Percentiles rank a stretch among this genome's conserved stretches.
Evolutionary conservation across 2,797 vertebrate species (phyloP).

Genomic region (Takifugu rubripes): DNA sequence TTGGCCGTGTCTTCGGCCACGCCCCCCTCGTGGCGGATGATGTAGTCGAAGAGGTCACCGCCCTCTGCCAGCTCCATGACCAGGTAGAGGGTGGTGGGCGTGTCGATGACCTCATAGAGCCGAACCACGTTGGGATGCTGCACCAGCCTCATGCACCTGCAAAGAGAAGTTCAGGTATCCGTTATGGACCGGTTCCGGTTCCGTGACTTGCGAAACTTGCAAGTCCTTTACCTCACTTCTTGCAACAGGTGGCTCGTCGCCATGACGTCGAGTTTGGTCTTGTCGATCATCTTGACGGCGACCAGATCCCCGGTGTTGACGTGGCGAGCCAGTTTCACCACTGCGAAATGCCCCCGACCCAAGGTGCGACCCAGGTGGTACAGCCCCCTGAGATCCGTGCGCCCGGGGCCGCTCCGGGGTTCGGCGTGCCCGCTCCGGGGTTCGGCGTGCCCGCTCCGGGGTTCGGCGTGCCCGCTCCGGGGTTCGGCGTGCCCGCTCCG

Average conservation of each 20-base stretch:
- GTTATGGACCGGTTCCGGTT: neutral
- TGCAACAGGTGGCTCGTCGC: slow-evolving; percentile 84
- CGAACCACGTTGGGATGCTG: slow-evolving; percentile 89
- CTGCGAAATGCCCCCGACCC: slow-evolving; percentile 86
- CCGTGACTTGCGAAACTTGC: too few species aligned
- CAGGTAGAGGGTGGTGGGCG: slow-evolving; percentile 85
- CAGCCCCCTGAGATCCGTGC: slow-evolving; percentile 77
- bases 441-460: slow-evolving; percentile 25
- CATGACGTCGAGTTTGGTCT: slow-evolving; percentile 81
- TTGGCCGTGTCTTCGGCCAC: slow-evolving; percentile 79
- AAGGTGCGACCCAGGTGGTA: slow-evolving; percentile 85
- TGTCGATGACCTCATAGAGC: slow-evolving; percentile 88
- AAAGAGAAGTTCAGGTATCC: neutral
- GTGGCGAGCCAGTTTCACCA: slow-evolving; percentile 85
- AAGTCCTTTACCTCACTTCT: slow-evolving; percentile 76
- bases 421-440: slow-evolving; percentile 23
- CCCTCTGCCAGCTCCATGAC: slow-evolving; percentile 88
- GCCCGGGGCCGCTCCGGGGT: slow-evolving; percentile 27
- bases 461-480: slow-evolving; percentile 25
- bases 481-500: slow-evolving; percentile 21
- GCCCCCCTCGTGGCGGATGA: slow-evolving; percentile 83
- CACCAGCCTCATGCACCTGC: slow-evolving; percentile 85
- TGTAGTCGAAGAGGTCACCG: slow-evolving; percentile 88
- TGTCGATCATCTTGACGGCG: slow-evolving; percentile 89
- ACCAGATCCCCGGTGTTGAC: slow-evolving; percentile 85